phyloP scores from a whole-genome alignment of 2,113 vertebrate genomes.

The Pollimyrus isidori region DNA sequence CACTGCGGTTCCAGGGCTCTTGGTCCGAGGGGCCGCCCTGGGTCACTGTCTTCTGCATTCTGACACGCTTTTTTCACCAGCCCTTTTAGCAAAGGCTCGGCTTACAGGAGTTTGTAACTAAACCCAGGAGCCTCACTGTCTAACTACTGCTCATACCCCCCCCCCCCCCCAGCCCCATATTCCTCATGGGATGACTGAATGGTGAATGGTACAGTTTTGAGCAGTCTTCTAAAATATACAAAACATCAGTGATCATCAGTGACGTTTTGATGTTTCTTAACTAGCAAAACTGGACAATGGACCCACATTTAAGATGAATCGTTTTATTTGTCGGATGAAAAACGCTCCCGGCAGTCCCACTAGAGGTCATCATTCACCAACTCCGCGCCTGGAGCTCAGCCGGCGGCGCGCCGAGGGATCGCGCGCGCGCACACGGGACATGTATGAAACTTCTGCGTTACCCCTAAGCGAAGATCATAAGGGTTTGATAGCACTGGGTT shows the following conservation, averaged over 20 bases:
- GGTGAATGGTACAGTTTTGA: neutral
- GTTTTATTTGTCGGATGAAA: neutral
- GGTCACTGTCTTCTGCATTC: neutral
- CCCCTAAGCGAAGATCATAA: neutral
- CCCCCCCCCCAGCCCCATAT: too few relatives aligned
- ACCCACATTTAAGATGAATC: neutral
- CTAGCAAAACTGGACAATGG: neutral
- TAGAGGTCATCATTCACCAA: constrained; percentile 12
- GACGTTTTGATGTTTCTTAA: neutral
- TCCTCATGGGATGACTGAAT: neutral
- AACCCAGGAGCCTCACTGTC: constrained; percentile 4
- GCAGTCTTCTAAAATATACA: neutral
- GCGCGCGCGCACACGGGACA: constrained; percentile 15
- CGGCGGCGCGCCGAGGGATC: neutral
- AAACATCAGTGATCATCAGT: neutral
- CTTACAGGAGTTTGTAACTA: constrained; percentile 8
- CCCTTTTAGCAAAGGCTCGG: neutral
- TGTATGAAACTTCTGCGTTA: constrained; percentile 18
- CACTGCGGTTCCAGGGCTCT: neutral
- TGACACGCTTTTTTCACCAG: neutral
- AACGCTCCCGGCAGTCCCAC: neutral
- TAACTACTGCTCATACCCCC: neutral
- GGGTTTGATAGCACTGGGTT: neutral
- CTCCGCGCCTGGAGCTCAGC: neutral
- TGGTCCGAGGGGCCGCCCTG: neutral